Evolutionary conservation across 2,113 vertebrate species (phyloP), one percentile per base, ranked within the genome.

Genomic region (Entelurus aequoreus): DNA sequence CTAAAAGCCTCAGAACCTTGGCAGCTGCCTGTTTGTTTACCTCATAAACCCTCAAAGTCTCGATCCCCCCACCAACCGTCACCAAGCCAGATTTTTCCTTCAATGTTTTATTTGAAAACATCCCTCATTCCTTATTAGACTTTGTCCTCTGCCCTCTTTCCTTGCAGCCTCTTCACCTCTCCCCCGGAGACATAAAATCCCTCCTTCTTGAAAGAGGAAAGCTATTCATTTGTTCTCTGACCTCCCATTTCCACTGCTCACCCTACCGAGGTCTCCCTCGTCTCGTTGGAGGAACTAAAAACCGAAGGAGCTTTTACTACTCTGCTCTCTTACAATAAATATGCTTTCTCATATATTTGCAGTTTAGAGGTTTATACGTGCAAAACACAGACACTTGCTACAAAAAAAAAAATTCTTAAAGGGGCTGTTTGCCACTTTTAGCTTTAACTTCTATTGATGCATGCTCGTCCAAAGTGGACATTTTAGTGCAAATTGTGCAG

Each of bases 1-100:
- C 36, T 55, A 55, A 55, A 42, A 42, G 40, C 36, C 37, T 40
- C 35, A 40, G 54, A n/a, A 55, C 14, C 37, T 9, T 38, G 54
- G 52, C 21, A 63, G 62, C 69, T 63, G 48, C 62, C 8, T 36
- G 62, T 36, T 65, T 74, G 72, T 81, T 81, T 76, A 74, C 54
- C 66, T 50, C 58, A 54, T 70, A 65, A 78, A 67, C 52, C 52
- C 49, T 12, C 59, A 58, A 72, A 60, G 50, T 52, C 54, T 38
- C 49, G 14, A 12, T 38, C 42, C 35, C 36, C 61, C 8, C 60
- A 61, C 64, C 36, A 52, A 5, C 60, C 61, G 71, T 47, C 47
- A 40, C 15, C 12, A 69, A 74, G 76, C 72, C 68, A 46, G 35
- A 40, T 6, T 65, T 57, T 57, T 21, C 54, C 54, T 75, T 66